A percentile compares a stretch with the other conserved stretches of the same genome.
phyloP scores from a whole-genome alignment of 2,797 vertebrate genomes.

The Rhodeus uyekii region DNA sequence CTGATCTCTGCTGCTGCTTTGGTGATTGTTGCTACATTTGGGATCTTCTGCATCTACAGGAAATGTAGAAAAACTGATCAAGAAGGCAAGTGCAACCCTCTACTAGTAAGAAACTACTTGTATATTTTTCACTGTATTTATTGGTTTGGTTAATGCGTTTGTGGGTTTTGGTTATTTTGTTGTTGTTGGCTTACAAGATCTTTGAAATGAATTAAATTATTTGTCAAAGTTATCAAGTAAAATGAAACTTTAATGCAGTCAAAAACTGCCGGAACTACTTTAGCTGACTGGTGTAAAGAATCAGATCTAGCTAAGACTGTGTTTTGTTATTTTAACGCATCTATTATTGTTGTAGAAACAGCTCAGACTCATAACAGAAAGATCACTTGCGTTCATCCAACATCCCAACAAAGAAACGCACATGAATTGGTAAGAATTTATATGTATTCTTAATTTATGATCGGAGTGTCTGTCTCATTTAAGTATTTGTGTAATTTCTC shows the following conservation, averaged over 20 bases:
- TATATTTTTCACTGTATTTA: background rate
- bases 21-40: no score
- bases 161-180: background rate
- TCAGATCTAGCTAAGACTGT: no score
- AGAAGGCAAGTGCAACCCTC: background rate
- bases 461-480: background rate
- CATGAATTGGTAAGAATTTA: background rate
- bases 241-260: background rate
- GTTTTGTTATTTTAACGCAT: background rate
- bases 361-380: background rate
- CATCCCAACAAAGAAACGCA: background rate
- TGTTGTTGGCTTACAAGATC: background rate
- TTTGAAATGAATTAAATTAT: background rate
- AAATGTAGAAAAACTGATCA: background rate
- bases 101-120: background rate
- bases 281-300: background rate
- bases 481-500: background rate
- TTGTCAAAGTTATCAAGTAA: background rate
- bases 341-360: slow-evolving; percentile 6
- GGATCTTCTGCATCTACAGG: no score
- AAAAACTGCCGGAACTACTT: background rate
- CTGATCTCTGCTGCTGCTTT: background rate
- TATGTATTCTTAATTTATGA: background rate
- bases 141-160: background rate
- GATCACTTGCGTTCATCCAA: background rate